phyloP scores from a whole-genome alignment of 2,888 invertebrate species.

The Ormyrus nitidulus region DNA sequence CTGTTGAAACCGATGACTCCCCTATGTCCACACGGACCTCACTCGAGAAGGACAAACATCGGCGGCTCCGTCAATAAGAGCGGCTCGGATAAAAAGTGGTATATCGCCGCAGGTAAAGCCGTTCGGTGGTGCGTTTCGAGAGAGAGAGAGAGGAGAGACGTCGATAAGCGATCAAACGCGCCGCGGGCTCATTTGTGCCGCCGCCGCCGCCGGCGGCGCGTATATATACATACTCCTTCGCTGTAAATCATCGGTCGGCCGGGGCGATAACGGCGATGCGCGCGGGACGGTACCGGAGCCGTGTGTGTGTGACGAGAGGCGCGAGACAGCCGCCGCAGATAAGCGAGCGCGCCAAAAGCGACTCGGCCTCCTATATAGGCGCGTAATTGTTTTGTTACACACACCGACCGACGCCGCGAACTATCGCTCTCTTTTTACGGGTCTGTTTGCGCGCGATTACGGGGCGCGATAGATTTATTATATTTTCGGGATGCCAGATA shows the following conservation, averaged over 20 bases:
- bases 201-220: not conserved
- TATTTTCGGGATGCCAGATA: too few species aligned
- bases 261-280: slow-evolving; percentile 27
- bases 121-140: not conserved
- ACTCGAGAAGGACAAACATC: too few species aligned
- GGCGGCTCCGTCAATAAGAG: too few species aligned
- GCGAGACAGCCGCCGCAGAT: not conserved
- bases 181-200: slow-evolving; percentile 42
- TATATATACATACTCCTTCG: not conserved
- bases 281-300: not conserved
- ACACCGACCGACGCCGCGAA: not conserved
- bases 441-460: slow-evolving; percentile 32
- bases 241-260: slow-evolving; percentile 44
- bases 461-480: slow-evolving; percentile 32
- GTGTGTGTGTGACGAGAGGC: not conserved
- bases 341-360: not conserved
- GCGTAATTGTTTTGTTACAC: slow-evolving; percentile 38
- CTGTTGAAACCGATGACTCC: too few species aligned
- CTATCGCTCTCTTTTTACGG: not conserved
- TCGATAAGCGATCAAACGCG: slow-evolving; percentile 52
- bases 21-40: too few species aligned
- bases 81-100: not conserved
- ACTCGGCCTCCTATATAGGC: not conserved
- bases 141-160: not conserved
- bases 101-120: slow-evolving; percentile 17